Percentiles rank a stretch among this genome's conserved stretches.
phyloP scores from a whole-genome alignment of 2,113 vertebrate species.

The Tragelaphus buxtoni region DNA sequence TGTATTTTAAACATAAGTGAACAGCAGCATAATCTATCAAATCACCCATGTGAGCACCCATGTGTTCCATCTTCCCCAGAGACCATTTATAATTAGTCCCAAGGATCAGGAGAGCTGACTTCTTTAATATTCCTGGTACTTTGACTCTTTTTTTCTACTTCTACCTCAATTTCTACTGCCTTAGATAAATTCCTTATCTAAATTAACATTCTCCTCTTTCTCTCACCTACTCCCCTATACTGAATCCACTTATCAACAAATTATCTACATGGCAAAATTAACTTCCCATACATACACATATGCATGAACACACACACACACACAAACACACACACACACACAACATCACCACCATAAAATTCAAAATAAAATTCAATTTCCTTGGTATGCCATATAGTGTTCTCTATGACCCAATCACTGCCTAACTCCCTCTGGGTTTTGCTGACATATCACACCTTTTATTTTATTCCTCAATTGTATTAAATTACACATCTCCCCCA shows the following conservation, averaged over 20 bases:
- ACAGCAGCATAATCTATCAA: neutral
- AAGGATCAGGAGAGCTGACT: neutral
- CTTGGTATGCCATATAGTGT: neutral
- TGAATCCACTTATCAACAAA: neutral
- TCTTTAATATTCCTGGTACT: neutral
- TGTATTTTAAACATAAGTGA: neutral
- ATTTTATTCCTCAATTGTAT: neutral
- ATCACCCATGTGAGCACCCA: neutral
- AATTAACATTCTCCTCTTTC: neutral
- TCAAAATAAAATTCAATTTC: neutral
- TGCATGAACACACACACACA: neutral
- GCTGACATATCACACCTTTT: neutral
- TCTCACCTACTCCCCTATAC: neutral
- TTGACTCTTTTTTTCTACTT: neutral
- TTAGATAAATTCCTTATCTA: neutral
- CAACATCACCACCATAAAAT: neutral
- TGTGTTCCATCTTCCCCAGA: neutral
- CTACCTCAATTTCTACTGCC: neutral
- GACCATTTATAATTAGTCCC: neutral
- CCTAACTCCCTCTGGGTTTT: neutral
- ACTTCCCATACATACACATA: neutral
- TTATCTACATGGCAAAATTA: neutral
- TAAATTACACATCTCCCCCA: neutral
- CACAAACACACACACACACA: neutral
- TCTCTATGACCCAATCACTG: neutral